A percentile compares a stretch with the other conserved stretches of the same genome.
Evolutionary conservation across 2,113 vertebrate genomes (phyloP).

Genomic region (Crotalus horridus): DNA sequence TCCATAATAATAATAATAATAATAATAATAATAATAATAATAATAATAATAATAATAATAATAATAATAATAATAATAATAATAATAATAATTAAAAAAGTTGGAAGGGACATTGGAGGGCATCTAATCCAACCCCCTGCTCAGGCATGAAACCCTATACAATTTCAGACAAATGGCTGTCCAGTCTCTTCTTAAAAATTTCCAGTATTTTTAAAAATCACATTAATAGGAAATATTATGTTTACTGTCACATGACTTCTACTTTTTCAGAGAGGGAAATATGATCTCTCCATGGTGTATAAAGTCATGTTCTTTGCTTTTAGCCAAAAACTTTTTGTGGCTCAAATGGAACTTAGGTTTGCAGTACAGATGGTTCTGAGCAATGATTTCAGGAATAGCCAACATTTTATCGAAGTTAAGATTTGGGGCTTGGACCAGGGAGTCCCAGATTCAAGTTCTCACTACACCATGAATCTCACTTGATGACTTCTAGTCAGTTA

Average conservation of each 20-base stretch:
- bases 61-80: accelerated
- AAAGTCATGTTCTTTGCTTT: neutral
- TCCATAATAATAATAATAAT: no score
- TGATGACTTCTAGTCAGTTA: neutral
- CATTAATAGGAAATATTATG: neutral
- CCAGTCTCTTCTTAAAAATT: neutral
- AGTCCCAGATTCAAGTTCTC: neutral
- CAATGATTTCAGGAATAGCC: neutral
- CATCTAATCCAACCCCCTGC: neutral
- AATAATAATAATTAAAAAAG: neutral
- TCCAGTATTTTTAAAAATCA: neutral
- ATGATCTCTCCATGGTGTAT: neutral
- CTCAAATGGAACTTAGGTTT: neutral
- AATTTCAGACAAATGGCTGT: neutral
- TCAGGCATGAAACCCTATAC: neutral
- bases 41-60: accelerated
- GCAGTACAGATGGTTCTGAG: neutral
- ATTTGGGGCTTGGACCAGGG: neutral
- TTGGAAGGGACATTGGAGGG: neutral
- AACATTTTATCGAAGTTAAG: neutral
- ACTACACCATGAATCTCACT: neutral
- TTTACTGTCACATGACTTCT: neutral
- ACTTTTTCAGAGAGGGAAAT: neutral
- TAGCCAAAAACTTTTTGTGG: neutral
- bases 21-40: no score